These are phyloP conservation scores for Podarcis muralis DNA, from an alignment of 2,113 vertebrate genomes.

Conservation along the genomic window DNA sequence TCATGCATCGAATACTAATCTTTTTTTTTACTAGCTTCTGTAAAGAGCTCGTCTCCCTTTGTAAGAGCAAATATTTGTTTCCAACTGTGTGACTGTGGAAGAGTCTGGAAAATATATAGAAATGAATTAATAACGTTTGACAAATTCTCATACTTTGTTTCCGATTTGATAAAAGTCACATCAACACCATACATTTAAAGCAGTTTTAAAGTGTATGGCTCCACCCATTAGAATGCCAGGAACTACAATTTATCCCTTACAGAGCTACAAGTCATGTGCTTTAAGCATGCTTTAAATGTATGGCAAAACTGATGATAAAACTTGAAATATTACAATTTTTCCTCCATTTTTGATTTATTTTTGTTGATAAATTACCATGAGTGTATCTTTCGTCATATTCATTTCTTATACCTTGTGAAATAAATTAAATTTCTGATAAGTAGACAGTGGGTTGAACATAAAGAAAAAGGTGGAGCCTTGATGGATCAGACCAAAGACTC, in stretches of 20 bases:
- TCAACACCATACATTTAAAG: no score
- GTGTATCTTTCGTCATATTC: neutral
- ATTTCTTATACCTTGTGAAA: neutral
- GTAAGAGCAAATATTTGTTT: neutral
- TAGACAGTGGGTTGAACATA: neutral
- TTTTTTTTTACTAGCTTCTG: neutral
- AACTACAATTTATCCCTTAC: no score
- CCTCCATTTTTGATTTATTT: neutral
- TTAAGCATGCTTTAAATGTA: no score
- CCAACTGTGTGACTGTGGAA: neutral
- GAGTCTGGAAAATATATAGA: neutral
- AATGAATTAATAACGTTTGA: neutral
- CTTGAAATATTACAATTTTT: neutral
- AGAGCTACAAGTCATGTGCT: no score
- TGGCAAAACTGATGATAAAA: neutral
- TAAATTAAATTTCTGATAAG: neutral
- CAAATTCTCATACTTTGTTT: neutral
- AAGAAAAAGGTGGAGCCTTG: neutral
- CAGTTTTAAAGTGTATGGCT: no score
- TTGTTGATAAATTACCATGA: neutral
- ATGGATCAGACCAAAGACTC: neutral
- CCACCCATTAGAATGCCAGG: no score
- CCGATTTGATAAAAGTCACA: neutral
- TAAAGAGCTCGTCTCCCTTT: neutral
- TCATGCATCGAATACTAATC: neutral